These are phyloP conservation scores for Dexiosoma caninum DNA, from an alignment of 2,888 invertebrate genomes.

Conservation along the genomic window DNA sequence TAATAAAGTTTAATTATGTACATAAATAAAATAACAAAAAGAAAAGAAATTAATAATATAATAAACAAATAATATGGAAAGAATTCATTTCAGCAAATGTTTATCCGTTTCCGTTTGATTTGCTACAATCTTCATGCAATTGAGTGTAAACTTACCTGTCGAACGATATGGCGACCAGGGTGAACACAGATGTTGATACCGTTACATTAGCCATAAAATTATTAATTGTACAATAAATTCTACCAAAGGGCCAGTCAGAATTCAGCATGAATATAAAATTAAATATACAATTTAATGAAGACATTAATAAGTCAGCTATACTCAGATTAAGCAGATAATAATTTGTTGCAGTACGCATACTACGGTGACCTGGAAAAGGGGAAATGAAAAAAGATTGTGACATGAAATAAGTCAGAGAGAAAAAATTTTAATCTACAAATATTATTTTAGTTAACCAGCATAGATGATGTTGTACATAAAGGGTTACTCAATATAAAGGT, in stretches of 20 bases:
- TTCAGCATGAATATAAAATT: constrained; percentile 93
- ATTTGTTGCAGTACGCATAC: constrained; percentile 94
- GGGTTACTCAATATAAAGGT: no score
- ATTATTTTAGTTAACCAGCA: no score
- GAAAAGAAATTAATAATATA: background rate
- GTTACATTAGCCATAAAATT: constrained; percentile 95
- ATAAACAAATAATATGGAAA: background rate
- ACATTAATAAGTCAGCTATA: constrained; percentile 91
- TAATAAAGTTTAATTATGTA: background rate
- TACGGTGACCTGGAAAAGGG: constrained; percentile 83
- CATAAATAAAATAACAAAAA: background rate
- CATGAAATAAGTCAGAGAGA: background rate
- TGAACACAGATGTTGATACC: constrained; percentile 95
- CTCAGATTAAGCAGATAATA: constrained; percentile 94
- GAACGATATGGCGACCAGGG: constrained; percentile 93
- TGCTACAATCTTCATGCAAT: background rate
- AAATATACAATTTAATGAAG: constrained; percentile 91
- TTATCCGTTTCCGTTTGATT: background rate
- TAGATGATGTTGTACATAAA: no score
- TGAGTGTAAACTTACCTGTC: constrained; percentile 85
- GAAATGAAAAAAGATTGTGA: background rate
- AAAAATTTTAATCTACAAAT: background rate
- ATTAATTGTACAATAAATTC: constrained; percentile 91
- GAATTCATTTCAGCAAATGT: background rate
- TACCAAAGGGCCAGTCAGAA: constrained; percentile 93